These are phyloP conservation scores for Periophthalmodon schlosseri DNA, from an alignment of 2,113 vertebrate genomes.

Conservation along the genomic window DNA sequence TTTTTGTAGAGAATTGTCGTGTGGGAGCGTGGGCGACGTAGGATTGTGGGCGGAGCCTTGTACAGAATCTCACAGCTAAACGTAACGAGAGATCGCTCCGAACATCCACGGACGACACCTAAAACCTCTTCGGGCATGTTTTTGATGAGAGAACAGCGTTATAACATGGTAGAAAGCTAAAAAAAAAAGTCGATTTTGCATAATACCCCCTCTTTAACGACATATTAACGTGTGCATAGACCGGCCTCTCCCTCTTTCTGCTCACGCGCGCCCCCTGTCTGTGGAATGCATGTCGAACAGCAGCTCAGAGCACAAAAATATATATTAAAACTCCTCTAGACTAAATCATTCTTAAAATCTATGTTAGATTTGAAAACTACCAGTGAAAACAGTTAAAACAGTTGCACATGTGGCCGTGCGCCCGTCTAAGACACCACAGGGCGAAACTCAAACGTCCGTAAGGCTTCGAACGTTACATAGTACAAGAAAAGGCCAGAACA, in stretches of 20 bases:
- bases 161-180: no score
- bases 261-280: conserved; percentile 23
- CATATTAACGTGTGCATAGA: not conserved
- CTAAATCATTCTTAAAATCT: conserved; percentile 4
- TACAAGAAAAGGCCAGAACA: conserved; percentile 9
- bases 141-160: no score
- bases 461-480: conserved; percentile 58
- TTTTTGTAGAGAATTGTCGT: no score
- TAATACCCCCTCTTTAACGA: no score
- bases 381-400: conserved; percentile 27
- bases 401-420: conserved; percentile 32
- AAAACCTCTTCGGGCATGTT: no score
- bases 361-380: not conserved
- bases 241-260: not conserved
- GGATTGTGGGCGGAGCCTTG: no score
- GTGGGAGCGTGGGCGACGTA: no score
- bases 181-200: no score
- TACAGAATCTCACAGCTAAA: no score
- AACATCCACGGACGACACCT: no score
- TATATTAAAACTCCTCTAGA: conserved; percentile 21
- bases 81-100: no score
- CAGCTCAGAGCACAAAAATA: conserved; percentile 51
- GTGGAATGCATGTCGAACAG: conserved; percentile 44
- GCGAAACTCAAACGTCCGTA: conserved; percentile 61
- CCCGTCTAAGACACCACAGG: conserved; percentile 23